Evolutionary conservation across 2,113 vertebrate genomes (phyloP), one percentile per base, ranked within the genome.

Genomic region (Turnix velox): DNA sequence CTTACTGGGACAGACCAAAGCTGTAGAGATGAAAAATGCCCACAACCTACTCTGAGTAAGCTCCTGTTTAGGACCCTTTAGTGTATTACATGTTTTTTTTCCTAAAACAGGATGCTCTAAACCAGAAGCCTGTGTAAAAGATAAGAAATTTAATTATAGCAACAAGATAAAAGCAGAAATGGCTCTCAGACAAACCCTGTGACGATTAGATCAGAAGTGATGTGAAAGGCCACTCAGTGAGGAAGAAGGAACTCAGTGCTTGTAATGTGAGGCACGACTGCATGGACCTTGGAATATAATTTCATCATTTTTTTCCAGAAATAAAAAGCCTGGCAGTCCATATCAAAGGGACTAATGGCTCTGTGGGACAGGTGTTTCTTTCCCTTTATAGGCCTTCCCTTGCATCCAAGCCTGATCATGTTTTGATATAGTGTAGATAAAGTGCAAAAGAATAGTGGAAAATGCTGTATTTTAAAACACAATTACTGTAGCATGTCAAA

Each of bases 71-170:
- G 73, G 83, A 84, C 78, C 51, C 45, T 87, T 75, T 69, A 72
- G 68, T 48, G 40, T 1, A 2, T 14, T 66, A 9, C 28, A 19
- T 73, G 14, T 8, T 37, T 61, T 80, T 67, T 67, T 68, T 7
- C 9, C 73, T 88, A 72, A 92, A 90, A 51, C 88, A 93, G 83
- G 79, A 88, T 88, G 68, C 68, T 84, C 45, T 90, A 72, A 93
- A 78, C 37, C 86, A 95, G 80, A 61, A 81, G 65, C 37, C 61
- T 57, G 69, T 88, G 88, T 92, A 88, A 92, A 95, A 96, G 88
- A 96, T 81, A 96, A 96, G 83, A 57, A 90, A 84, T 95, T 87
- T 94, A 94, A 96, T 96, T 95, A 93, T 65, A 91, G 77, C 62
- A 87, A 71, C 0, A 0, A 93, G 92, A 94, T 93, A 88, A 94